These are phyloP conservation scores for Vespertilio murinus DNA, from an alignment of 2,797 vertebrate species.

Conservation along the genomic window DNA sequence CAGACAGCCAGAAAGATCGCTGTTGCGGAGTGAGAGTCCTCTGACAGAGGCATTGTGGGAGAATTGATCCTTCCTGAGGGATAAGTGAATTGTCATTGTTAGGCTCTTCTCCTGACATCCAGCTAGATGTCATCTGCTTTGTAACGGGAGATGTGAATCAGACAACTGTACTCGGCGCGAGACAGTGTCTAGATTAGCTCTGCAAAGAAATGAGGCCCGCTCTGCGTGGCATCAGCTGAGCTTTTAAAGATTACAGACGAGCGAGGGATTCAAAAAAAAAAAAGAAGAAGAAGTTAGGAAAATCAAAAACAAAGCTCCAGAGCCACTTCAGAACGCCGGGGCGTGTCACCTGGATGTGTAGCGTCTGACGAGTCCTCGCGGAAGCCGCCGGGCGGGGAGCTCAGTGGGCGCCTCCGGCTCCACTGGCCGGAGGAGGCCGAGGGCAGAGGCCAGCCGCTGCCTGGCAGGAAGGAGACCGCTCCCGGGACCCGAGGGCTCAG, in stretches of 20 bases:
- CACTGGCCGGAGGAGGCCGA: constrained; percentile 97
- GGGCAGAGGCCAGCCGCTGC: constrained; percentile 82
- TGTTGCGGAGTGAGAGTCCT: constrained; percentile 92
- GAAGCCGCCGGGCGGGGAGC: constrained; percentile 88
- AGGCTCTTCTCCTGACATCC: constrained; percentile 96
- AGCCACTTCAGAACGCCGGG: constrained; percentile 86
- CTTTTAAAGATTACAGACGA: constrained; percentile 90
- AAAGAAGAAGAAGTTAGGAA: constrained; percentile 84
- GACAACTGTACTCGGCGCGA: constrained; percentile 89
- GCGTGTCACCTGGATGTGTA: constrained; percentile 85
- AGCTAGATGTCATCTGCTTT: constrained; percentile 95
- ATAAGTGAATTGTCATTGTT: constrained; percentile 99
- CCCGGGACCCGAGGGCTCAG: constrained; percentile 91
- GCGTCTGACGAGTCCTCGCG: constrained; percentile 89
- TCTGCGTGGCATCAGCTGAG: constrained; percentile 91
- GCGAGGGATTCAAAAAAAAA: constrained; percentile 82
- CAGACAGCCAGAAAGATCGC: constrained; percentile 96
- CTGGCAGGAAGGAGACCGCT: constrained; percentile 90
- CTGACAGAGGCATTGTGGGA: constrained; percentile 99
- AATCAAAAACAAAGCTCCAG: constrained; percentile 86
- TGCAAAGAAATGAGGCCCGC: constrained; percentile 89
- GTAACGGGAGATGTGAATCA: constrained; percentile 94
- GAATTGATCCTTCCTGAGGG: constrained; percentile 96
- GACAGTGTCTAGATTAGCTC: constrained; percentile 89
- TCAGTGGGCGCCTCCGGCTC: constrained; percentile 94